Base-by-base conservation (phyloP, 2,888 invertebrate genomes). In the Trachelus troglodyta region DNA sequence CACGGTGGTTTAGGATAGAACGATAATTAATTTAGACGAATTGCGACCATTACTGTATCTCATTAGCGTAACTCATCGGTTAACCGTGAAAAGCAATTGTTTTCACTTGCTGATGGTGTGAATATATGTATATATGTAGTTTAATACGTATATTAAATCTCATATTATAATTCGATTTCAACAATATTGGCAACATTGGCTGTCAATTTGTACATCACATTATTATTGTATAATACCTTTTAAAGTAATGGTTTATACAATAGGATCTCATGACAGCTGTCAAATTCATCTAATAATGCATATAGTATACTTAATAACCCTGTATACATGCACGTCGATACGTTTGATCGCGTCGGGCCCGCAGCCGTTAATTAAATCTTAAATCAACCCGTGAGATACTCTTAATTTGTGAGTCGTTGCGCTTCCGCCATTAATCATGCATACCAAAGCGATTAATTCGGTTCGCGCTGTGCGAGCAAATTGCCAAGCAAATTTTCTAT, bases 11-110 rank as follows among this genome's bases (percentile, higher is more conserved):
- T 82, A 81, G 82, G 76, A 82, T 77, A 78, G 76, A 71, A 75
- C 77, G 80, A 80, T 85, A 85, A 87, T 86, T 85, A 85, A 86
- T 86, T 83, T 84, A 81, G 81, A 83, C 79, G 79, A 86, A 81
- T 83, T 79, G 79, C 77, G 37, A 75, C 76, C 34, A 12, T 71
- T 71, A 71, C 34, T 31, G 33, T 31, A 71, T 34, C 71, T 71
- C 71, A 71, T 71, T 71, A 71, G 6, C 71, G 33, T 71, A 71
- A 71, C 71, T 71, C 71, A 71, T 71, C 23, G 71, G 12, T 33
- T 71, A 12, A 34, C 31, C 12, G 31, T 31, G 71, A 31, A 31
- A 23, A 71, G 2, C 12, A 71, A 71, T 71, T 34, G 31, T 71
- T 71, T 23, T 56, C 56, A 56, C 9, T 56, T 23, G 23, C 23